Evolutionary conservation across 2,888 invertebrate genomes (phyloP), one percentile per base, ranked within the genome.

Genomic region (Notodonta dromedarius): DNA sequence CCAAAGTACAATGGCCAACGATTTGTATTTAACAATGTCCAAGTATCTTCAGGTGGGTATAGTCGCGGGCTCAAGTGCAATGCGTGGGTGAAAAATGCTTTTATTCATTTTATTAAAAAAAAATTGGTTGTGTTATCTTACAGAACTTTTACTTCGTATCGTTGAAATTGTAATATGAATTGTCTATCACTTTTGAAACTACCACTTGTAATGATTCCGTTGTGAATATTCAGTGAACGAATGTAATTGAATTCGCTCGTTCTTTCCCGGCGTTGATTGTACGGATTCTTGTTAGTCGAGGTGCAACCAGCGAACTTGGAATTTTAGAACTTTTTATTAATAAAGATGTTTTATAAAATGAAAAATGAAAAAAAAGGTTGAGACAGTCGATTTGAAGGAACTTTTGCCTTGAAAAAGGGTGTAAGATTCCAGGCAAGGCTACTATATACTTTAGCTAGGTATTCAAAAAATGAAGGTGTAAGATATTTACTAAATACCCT

Each of bases 11-110:
- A 83, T 81, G 76, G 78, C 61, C 14, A 77, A 80, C 80, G 78
- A 80, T 79, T 82, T 80, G 78, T 78, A 79, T 69, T 75, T 73
- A 79, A 81, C 80, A 79, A 79, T 83, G 79, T 77, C 69, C 62
- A n/a, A 70, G 75, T 79, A 77, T 80, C 80, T 84, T 78, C 73
- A 72, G 76, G 75, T 73, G 76, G 78, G 79, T 78, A 80, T 71
- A 74, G 40, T 71, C 67, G 61, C 52, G n/a, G 8, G 12, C 60
- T 35, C 39, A 57, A 48, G 12, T 32, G 4, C 11, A 12, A 35
- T 42, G 12, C 40, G 40, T 40, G 11, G 42, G 35, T 35, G 24
- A 24, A 24, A 24, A 35, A 42, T 42, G 11, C 12, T 42, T 39
- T 39, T 39, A 42, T 11, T 8, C 42, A 8, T 42, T 11, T 11